phyloP scores from a whole-genome alignment of 53 echinoderm and acorn worm species.

The Crossaster papposus region DNA sequence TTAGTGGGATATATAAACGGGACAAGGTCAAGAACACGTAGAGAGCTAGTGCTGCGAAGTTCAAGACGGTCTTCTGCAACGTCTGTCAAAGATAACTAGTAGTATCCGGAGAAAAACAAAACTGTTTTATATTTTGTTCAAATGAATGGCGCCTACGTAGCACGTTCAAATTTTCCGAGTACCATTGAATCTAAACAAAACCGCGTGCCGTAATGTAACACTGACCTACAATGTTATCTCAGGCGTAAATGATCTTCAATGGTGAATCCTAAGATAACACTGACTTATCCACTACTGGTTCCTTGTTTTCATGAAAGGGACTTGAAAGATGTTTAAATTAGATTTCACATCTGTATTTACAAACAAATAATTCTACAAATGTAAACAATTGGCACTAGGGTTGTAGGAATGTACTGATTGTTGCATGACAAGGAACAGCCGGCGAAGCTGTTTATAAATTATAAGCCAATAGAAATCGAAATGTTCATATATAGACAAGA shows the following conservation, averaged over 20 bases:
- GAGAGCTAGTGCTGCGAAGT: not conserved
- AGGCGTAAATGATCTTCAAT: not conserved
- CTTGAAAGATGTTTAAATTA: not conserved
- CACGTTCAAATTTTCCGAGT: not conserved
- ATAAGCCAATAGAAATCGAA: not conserved
- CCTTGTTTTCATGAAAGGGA: not conserved
- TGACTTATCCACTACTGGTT: not conserved
- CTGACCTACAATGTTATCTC: not conserved
- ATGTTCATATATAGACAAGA: not conserved
- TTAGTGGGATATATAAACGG: not conserved
- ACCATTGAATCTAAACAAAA: not conserved
- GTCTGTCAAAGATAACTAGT: constrained; percentile 11
- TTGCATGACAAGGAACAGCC: constrained; percentile 15
- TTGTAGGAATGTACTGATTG: constrained; percentile 21
- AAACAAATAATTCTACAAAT: not conserved
- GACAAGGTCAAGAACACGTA: constrained; percentile 12
- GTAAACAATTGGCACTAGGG: constrained; percentile 14
- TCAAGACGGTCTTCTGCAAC: not conserved
- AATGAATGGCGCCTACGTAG: not conserved
- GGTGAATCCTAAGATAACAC: not conserved
- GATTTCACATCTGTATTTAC: not conserved
- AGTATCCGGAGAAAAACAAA: not conserved
- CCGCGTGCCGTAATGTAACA: not conserved
- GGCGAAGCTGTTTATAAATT: not conserved
- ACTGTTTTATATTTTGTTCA: not conserved